Evolutionary conservation across 2,113 vertebrate genomes (phyloP).

Genomic region (Cheirogaleus medius): DNA sequence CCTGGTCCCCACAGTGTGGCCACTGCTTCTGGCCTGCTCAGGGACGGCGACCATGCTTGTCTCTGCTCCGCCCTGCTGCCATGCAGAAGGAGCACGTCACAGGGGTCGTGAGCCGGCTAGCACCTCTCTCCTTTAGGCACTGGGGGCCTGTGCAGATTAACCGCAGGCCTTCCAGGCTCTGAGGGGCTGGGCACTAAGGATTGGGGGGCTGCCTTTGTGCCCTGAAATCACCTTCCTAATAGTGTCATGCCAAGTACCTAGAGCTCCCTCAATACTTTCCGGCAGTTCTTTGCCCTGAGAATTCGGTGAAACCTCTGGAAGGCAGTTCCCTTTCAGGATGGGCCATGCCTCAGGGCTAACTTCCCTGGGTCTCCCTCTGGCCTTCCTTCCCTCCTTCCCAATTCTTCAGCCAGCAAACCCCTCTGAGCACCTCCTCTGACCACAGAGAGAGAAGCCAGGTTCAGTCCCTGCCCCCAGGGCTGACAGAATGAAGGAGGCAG

Average conservation of each 20-base stretch:
- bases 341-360: not conserved
- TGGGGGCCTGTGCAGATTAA: not conserved
- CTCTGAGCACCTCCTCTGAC: not conserved
- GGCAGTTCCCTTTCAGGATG: not conserved
- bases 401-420: not conserved
- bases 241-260: not conserved
- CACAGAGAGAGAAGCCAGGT: not conserved
- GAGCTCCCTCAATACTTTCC: not conserved
- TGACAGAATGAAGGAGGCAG: not conserved
- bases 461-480: not conserved
- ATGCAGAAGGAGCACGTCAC: not conserved
- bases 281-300: not conserved
- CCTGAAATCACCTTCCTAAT: not conserved
- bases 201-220: not conserved
- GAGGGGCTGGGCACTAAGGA: not conserved
- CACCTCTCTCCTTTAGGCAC: not conserved
- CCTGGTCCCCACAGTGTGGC: not conserved
- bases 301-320: not conserved
- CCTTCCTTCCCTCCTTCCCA: not conserved
- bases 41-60: rapidly evolving
- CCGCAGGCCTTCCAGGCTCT: not conserved
- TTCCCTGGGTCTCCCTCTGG: not conserved
- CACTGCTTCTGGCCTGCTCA: not conserved
- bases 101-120: not conserved
- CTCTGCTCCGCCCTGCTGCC: not conserved